These are phyloP conservation scores for Electrona antarctica DNA, from an alignment of 2,113 vertebrate genomes.

Conservation along the genomic window DNA sequence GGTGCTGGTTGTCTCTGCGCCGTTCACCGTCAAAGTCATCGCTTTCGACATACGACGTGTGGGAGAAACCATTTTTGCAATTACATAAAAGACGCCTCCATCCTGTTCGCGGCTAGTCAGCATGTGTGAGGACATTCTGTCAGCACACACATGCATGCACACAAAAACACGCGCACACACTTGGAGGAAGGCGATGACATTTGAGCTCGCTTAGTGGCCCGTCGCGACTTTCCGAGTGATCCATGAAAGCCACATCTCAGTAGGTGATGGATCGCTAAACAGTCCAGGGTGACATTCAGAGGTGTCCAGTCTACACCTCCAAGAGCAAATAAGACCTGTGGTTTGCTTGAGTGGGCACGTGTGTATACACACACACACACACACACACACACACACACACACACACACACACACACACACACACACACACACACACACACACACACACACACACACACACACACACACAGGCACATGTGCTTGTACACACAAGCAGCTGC, in stretches of 20 bases:
- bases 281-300: conserved; percentile 40
- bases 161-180: conserved; percentile 32
- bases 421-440: too few species aligned
- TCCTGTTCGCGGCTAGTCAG: conserved; percentile 53
- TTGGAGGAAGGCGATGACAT: conserved; percentile 49
- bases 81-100: conserved; percentile 39
- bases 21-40: conserved; percentile 56
- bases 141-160: conserved; percentile 36
- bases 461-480: too few species aligned
- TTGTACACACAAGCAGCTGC: too few species aligned
- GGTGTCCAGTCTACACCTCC: conserved; percentile 4
- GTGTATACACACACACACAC: too few species aligned
- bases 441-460: too few species aligned
- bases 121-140: conserved; percentile 57
- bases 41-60: conserved; percentile 28
- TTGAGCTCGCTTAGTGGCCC: conserved; percentile 39
- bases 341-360: not conserved
- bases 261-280: conserved; percentile 29
- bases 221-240: conserved; percentile 35
- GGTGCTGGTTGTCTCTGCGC: conserved; percentile 1
- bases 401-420: too few species aligned
- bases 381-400: too few species aligned
- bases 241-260: conserved; percentile 26
- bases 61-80: conserved; percentile 40
- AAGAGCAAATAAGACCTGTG: conserved; percentile 1